phyloP scores from a whole-genome alignment of 2,888 invertebrate species.

The Drosophila tripunctata region DNA sequence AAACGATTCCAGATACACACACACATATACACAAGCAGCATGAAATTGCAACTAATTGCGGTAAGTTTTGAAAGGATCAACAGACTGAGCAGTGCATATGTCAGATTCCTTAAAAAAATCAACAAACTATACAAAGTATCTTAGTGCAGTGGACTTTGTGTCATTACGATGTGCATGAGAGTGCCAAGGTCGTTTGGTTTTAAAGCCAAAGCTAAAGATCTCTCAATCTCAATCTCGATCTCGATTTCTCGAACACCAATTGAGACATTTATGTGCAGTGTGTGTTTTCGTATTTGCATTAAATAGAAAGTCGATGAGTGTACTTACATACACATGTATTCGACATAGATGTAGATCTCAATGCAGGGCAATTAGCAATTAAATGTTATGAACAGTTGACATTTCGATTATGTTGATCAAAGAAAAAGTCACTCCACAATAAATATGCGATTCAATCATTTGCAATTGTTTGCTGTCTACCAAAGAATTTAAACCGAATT shows the following conservation, averaged over 20 bases:
- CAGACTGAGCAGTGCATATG: constrained; percentile 2
- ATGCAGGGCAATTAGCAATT: constrained; percentile 64
- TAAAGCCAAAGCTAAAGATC: constrained; percentile 55
- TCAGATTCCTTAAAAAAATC: neutral
- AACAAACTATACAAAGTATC: constrained; percentile 6
- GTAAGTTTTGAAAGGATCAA: constrained; percentile 62
- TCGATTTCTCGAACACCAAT: constrained; percentile 10
- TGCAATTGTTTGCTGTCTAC: constrained; percentile 49
- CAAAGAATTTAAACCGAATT: constrained; percentile 64
- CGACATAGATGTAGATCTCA: too few relatives aligned
- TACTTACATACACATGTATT: constrained; percentile 13
- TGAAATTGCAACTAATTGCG: constrained; percentile 71
- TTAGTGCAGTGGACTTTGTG: constrained; percentile 24
- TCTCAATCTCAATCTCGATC: constrained; percentile 31
- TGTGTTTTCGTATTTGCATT: constrained; percentile 60
- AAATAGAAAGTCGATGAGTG: constrained; percentile 64
- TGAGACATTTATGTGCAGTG: constrained; percentile 31
- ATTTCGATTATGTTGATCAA: constrained; percentile 42
- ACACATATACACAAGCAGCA: constrained; percentile 30
- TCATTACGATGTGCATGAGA: constrained; percentile 27
- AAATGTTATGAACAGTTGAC: constrained; percentile 58
- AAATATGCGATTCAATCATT: constrained; percentile 67
- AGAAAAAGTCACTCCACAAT: constrained; percentile 28
- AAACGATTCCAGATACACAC: constrained; percentile 18
- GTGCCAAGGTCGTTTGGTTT: constrained; percentile 64